Percentiles rank a stretch among this genome's conserved stretches.
These are phyloP conservation scores for Zaprionus gabonicus DNA, from an alignment of 1,140 invertebrate genomes.

Conservation along the genomic window DNA sequence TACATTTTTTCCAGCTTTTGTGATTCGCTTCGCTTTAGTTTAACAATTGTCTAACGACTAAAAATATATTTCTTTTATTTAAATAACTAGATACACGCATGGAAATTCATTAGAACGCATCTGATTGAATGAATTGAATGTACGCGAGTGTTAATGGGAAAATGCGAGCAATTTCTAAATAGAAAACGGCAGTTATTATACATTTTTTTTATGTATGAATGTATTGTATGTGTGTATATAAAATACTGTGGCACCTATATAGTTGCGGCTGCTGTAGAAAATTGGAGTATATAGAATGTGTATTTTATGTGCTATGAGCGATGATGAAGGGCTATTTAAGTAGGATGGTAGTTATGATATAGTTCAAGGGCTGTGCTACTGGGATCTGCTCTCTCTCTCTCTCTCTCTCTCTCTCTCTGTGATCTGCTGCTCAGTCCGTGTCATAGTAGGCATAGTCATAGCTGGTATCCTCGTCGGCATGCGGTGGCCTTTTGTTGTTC, in stretches of 20 bases:
- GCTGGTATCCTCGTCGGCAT: constrained; percentile 86
- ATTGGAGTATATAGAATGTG: constrained; percentile 11
- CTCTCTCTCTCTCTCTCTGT: neutral
- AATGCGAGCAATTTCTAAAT: constrained; percentile 21
- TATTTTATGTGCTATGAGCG: constrained; percentile 20
- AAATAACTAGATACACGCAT: constrained; percentile 84
- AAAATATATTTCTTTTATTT: constrained; percentile 79
- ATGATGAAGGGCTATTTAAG: constrained; percentile 21
- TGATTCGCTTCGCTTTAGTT: constrained; percentile 58
- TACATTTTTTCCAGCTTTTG: neutral
- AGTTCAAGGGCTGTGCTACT: constrained; percentile 34
- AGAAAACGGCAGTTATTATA: constrained; percentile 22
- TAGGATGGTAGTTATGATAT: constrained; percentile 24
- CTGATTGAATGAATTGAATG: constrained; percentile 72
- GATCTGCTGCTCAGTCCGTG: constrained; percentile 83
- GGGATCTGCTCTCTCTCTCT: neutral
- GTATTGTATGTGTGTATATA: constrained; percentile 38
- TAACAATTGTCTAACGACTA: constrained; percentile 84
- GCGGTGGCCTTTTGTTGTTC: constrained; percentile 69
- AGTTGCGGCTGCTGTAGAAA: constrained; percentile 42
- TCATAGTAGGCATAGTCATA: constrained; percentile 90
- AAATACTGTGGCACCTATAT: constrained; percentile 75
- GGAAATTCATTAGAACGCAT: constrained; percentile 79
- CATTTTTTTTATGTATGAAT: neutral
- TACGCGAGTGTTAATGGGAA: constrained; percentile 72